Evolutionary conservation across 92 coral and sea anemone species (phyloP), one percentile per base, ranked within the genome.

Genomic region (Epizoanthus stellaris): DNA sequence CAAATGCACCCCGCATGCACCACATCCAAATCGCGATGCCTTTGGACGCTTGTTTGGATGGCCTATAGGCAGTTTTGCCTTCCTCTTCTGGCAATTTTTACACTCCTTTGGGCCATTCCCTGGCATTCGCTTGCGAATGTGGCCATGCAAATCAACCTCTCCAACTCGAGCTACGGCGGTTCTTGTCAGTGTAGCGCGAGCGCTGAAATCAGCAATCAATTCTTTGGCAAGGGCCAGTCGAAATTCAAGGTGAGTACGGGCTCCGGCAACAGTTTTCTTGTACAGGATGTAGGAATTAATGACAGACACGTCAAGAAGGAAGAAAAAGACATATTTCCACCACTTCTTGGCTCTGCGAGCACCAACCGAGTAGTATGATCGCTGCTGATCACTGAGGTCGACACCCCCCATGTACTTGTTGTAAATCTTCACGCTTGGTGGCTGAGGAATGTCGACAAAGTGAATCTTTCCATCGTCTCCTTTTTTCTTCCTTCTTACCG

Each of bases 321-420:
- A 70, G 68, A 62, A 62, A 62, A 62, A 62, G 19, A 62, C 20
- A 23, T 62, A 62, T 8, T 62, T 62, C 68, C 75, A 70, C 47
- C 75, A 70, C 15, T 70, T 70, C 75, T 70, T 70, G 16, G 75
- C 75, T 70, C 75, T 70, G 16, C 75, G 75, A 38, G 75, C 45
- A 25, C 75, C 75, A 70, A 62, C 68, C 30, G 68, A 17, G 68
- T 62, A 62, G 68, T 62, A 62, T 4, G 68, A 62, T 62, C 68
- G 75, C 54, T 45, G 47, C 75, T 70, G 75, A n/a, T 70, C 75
- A 70, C 75, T 70, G 11, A 70, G 75, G 75, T 70, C 75, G 23
- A 70, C 45, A 70, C 75, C 75, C 54, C 75, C 75, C 68, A 70
- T 70, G 54, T 70, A 70, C 75, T 70, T 70, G 75, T 70, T 70